Percentiles rank a stretch among this genome's conserved stretches.
Evolutionary conservation across 2,888 invertebrate genomes (phyloP).

Genomic region (Andrena camellia): DNA sequence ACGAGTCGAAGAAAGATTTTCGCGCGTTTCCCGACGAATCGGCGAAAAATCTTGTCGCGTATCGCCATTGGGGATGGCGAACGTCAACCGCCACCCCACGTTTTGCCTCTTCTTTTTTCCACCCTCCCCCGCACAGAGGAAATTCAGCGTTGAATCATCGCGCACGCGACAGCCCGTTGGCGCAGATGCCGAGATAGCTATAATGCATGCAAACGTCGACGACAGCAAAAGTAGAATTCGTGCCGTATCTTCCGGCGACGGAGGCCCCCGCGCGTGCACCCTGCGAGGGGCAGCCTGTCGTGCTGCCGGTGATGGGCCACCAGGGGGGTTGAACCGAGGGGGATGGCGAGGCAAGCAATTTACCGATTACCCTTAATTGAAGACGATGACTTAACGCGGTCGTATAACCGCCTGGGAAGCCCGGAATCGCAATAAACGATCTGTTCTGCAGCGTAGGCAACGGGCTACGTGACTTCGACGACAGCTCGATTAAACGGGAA

Average conservation of each 20-base stretch:
- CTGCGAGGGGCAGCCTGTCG: not conserved
- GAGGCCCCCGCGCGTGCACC: conserved; percentile 8
- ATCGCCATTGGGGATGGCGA: not conserved
- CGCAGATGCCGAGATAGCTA: conserved; percentile 71
- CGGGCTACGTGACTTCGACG: conserved; percentile 68
- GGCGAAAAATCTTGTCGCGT: conserved; percentile 29
- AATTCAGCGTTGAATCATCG: conserved; percentile 55
- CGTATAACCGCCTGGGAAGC: conserved; percentile 70
- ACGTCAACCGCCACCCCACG: not conserved
- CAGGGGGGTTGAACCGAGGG: not conserved
- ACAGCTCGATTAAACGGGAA: conserved; percentile 68
- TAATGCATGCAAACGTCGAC: conserved; percentile 81
- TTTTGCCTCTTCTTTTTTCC: not conserved
- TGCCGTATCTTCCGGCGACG: conserved; percentile 78
- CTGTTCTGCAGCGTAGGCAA: conserved; percentile 68
- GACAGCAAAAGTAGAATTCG: conserved; percentile 79
- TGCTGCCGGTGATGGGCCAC: not conserved
- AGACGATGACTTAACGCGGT: conserved; percentile 80
- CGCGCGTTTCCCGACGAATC: conserved; percentile 12
- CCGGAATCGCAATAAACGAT: conserved; percentile 74
- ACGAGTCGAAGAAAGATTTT: not conserved
- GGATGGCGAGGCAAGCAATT: conserved; percentile 73
- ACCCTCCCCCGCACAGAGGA: not conserved
- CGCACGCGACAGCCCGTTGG: conserved; percentile 32
- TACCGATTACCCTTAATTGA: conserved; percentile 84